Percentiles rank a stretch among this genome's conserved stretches.
Conservation (phyloP, 2,113 vertebrate genomes). For the Labeo catla region DNA sequence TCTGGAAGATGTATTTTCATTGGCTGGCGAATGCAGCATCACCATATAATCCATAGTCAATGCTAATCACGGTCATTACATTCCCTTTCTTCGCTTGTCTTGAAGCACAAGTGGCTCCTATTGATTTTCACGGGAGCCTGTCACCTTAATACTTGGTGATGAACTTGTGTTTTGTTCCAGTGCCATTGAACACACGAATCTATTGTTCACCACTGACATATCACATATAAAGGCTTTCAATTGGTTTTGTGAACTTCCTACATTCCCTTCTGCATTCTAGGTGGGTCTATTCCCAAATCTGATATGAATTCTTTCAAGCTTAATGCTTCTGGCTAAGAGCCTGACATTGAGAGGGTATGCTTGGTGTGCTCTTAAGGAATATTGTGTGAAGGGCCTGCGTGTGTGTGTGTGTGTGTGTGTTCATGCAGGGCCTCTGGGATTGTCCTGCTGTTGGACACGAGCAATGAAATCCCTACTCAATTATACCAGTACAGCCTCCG, state of each 20-base stretch:
- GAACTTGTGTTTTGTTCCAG: constrained; percentile 33
- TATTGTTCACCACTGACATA: constrained; percentile 10
- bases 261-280: constrained; percentile 34
- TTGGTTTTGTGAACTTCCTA: constrained; percentile 28
- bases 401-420: constrained; percentile 50
- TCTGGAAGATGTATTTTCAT: neutral
- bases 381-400: constrained; percentile 17
- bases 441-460: constrained; percentile 54
- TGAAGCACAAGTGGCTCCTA: neutral
- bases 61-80: constrained; percentile 28
- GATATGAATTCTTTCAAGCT: constrained; percentile 48
- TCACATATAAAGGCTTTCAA: constrained; percentile 20
- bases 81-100: constrained; percentile 31
- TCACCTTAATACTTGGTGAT: constrained; percentile 25
- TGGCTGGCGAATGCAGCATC: constrained; percentile 12
- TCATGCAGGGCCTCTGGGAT: constrained; percentile 40
- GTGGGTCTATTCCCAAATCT: constrained; percentile 41
- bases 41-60: neutral
- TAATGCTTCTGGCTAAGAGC: constrained; percentile 44
- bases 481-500: constrained; percentile 36
- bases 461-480: constrained; percentile 57
- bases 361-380: constrained; percentile 43
- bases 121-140: constrained; percentile 22
- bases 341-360: constrained; percentile 45
- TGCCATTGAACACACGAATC: constrained; percentile 12